Conservation (phyloP, 2,797 vertebrate genomes). For the Pogonophryne albipinna region DNA sequence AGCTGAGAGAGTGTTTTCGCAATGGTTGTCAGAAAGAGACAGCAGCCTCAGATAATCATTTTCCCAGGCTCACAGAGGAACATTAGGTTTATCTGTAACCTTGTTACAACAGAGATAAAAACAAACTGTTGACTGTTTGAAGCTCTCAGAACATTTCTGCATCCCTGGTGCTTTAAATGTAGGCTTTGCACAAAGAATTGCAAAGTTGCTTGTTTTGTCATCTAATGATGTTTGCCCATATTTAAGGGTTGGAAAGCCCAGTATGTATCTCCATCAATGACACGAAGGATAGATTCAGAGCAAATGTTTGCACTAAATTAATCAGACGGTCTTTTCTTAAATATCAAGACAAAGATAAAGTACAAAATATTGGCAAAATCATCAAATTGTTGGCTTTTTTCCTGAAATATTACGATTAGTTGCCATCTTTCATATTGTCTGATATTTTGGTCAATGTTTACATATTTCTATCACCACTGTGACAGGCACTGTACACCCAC, state of each 20-base stretch:
- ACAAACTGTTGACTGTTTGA: slow-evolving; percentile 2
- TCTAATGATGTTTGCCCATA: background rate
- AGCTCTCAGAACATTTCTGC: background rate
- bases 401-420: background rate
- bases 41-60: slow-evolving; percentile 42
- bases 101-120: slow-evolving; percentile 13
- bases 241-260: background rate
- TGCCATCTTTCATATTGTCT: background rate
- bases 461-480: slow-evolving; percentile 1
- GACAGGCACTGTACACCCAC: background rate
- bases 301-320: background rate
- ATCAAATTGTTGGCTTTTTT: background rate
- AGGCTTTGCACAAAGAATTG: background rate
- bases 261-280: background rate
- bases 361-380: background rate
- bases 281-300: background rate
- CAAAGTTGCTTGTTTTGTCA: background rate
- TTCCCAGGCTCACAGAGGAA: slow-evolving; percentile 26
- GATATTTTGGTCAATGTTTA: slow-evolving; percentile 2
- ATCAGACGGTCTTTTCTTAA: background rate
- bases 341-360: background rate
- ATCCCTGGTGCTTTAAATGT: background rate
- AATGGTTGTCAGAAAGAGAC: slow-evolving; percentile 27
- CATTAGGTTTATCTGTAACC: slow-evolving; percentile 21
- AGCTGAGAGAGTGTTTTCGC: background rate